phyloP scores from a whole-genome alignment of 2,888 invertebrate species.

The Gari tellinella region DNA sequence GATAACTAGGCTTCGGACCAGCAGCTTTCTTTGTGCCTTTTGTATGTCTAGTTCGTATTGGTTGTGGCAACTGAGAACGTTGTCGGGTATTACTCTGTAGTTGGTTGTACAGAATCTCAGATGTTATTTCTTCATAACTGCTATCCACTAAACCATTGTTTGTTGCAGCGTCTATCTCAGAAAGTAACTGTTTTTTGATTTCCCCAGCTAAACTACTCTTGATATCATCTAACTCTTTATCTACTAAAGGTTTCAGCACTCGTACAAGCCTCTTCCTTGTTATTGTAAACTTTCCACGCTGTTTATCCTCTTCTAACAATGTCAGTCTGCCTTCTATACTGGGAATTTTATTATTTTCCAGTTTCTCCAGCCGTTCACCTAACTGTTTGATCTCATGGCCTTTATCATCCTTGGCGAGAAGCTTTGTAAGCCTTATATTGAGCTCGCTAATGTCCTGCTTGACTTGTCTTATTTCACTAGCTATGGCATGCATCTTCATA shows the following conservation, averaged over 20 bases:
- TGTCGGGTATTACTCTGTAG: not conserved
- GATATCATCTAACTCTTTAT: not conserved
- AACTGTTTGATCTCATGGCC: not conserved
- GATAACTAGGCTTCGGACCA: not conserved
- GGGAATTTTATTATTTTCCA: not conserved
- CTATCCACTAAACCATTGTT: slow-evolving; percentile 3
- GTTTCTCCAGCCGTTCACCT: not conserved
- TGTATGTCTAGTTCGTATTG: not conserved
- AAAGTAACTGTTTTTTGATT: slow-evolving; percentile 7
- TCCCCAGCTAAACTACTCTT: not conserved
- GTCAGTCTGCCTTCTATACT: slow-evolving; percentile 4
- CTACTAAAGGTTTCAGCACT: not conserved
- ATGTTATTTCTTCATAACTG: slow-evolving; percentile 1
- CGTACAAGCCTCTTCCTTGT: not conserved
- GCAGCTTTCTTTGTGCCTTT: not conserved
- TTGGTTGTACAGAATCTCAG: slow-evolving; percentile 10
- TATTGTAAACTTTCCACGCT: not conserved
- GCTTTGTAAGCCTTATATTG: slow-evolving; percentile 35
- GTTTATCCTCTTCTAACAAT: slow-evolving; percentile 1
- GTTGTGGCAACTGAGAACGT: too few relatives aligned
- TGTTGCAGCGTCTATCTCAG: not conserved
- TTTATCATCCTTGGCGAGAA: slow-evolving; percentile 2
- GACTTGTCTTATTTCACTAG: slow-evolving; percentile 41
- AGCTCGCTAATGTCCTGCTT: slow-evolving; percentile 38
- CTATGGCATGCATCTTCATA: slow-evolving; percentile 57